phyloP scores from a whole-genome alignment of 2,113 vertebrate species.

The Echinops telfairi region DNA sequence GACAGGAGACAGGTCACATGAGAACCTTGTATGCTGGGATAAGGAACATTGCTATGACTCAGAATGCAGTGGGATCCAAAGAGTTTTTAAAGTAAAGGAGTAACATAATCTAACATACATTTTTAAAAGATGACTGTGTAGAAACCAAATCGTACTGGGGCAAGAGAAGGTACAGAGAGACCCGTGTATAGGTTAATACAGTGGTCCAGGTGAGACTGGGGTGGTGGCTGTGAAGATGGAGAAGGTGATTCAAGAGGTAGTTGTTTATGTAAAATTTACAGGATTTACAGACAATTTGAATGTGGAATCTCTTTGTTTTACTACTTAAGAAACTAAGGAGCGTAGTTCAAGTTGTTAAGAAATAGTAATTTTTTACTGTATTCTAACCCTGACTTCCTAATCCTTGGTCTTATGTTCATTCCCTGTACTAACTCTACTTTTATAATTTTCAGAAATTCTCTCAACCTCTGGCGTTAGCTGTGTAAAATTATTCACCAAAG shows the following conservation, averaged over 20 bases:
- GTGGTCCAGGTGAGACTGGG: neutral
- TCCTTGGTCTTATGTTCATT: neutral
- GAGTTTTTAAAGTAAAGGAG: constrained; percentile 45
- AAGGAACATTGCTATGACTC: neutral
- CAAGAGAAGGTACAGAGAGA: neutral
- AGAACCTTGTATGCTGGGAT: neutral
- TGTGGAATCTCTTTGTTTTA: constrained; percentile 14
- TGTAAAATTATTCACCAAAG: constrained; percentile 15
- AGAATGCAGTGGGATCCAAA: neutral
- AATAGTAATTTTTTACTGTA: neutral
- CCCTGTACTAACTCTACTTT: neutral
- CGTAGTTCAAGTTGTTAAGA: neutral
- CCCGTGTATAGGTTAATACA: neutral
- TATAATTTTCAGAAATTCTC: constrained; percentile 28
- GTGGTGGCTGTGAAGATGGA: neutral
- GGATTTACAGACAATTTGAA: constrained; percentile 23
- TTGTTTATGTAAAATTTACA: neutral
- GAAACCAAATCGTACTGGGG: neutral
- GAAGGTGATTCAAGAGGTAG: neutral
- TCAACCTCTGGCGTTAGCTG: constrained; percentile 5
- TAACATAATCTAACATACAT: neutral
- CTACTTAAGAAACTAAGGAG: constrained; percentile 39
- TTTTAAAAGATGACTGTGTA: constrained; percentile 21
- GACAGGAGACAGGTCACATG: neutral
- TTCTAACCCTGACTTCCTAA: constrained; percentile 2